Conservation (phyloP, 2,797 vertebrate genomes). For the Phalanger gymnotis region DNA sequence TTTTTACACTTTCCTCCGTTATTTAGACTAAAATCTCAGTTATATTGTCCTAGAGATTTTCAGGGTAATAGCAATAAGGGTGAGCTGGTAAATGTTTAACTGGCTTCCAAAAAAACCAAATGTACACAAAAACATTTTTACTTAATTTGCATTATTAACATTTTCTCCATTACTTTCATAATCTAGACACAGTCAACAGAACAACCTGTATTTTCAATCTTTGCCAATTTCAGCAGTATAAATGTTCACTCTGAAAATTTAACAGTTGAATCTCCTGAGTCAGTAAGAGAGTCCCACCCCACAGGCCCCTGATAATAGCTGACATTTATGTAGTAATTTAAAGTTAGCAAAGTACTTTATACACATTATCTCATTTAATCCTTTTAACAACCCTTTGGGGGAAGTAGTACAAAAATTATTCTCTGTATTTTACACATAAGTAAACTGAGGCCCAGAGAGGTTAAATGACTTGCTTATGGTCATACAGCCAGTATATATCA, state of each 20-base stretch:
- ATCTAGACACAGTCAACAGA: not conserved
- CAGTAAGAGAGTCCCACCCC: not conserved
- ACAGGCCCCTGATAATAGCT: not conserved
- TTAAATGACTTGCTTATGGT: not conserved
- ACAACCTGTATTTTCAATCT: not conserved
- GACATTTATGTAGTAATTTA: not conserved
- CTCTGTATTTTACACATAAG: not conserved
- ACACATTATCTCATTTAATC: not conserved
- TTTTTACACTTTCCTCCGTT: not conserved
- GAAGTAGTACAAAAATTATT: not conserved
- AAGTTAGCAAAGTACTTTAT: not conserved
- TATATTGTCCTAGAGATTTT: not conserved
- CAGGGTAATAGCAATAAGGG: not conserved
- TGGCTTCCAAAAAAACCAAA: not conserved
- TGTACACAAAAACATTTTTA: not conserved
- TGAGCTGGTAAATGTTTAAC: not conserved
- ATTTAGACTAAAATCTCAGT: not conserved
- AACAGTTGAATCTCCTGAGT: not conserved
- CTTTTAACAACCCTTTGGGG: not conserved
- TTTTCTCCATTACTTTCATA: not conserved
- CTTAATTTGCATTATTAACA: not conserved
- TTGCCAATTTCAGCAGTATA: not conserved
- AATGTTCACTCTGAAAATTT: not conserved
- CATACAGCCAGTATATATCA: not conserved
- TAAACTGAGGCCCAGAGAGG: not conserved